phyloP scores from a whole-genome alignment of 2,888 invertebrate genomes.

The Lumbricus terrestris region DNA sequence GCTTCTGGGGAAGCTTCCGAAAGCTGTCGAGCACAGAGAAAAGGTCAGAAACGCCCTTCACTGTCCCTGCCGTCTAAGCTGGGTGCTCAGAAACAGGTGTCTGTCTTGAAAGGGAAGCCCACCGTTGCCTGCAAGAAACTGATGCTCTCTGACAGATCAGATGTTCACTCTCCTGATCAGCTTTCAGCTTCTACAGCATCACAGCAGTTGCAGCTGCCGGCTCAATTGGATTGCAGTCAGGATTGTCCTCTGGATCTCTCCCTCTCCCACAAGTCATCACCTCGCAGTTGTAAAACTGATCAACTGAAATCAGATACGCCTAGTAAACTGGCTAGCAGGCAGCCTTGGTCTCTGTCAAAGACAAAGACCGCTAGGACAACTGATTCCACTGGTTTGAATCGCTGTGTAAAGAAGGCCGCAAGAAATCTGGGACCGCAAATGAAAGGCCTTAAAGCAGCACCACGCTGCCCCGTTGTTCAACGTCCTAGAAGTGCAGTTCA shows the following conservation, averaged over 20 bases:
- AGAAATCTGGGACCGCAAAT: not conserved
- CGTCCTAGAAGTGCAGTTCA: not conserved
- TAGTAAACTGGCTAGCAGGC: not conserved
- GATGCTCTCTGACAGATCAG: conserved; percentile 3
- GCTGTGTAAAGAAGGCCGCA: not conserved
- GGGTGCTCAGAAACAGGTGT: not conserved
- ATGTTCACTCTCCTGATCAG: not conserved
- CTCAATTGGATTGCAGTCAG: not conserved
- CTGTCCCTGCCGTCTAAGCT: not conserved
- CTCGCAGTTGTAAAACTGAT: not conserved
- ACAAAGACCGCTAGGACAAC: not conserved
- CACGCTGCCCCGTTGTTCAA: conserved; percentile 3
- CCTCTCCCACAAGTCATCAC: not conserved
- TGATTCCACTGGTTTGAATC: not conserved
- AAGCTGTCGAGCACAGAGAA: not conserved
- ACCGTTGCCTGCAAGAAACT: not conserved
- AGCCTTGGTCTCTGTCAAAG: not conserved
- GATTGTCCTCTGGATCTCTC: not conserved
- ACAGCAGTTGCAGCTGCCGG: not conserved
- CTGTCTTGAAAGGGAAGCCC: not conserved
- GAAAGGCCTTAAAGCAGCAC: not conserved
- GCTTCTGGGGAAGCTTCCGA: not conserved
- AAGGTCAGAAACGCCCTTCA: not conserved
- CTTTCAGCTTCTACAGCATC: not conserved
- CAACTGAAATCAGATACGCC: not conserved